These are phyloP conservation scores for Macropis europaea DNA, from an alignment of 2,888 invertebrate species.

Conservation along the genomic window DNA sequence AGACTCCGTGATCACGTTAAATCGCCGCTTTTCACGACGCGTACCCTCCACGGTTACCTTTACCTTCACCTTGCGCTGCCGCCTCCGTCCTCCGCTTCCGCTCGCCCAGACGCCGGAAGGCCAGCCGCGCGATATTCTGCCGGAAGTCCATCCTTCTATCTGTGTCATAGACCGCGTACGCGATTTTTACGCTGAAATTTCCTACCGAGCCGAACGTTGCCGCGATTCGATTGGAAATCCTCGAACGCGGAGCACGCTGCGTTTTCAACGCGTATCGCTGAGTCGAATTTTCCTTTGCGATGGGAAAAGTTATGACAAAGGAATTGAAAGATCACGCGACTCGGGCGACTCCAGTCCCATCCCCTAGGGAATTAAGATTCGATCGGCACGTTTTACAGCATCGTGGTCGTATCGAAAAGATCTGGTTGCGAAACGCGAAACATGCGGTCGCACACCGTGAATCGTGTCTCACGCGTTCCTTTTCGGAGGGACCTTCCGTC, in stretches of 20 bases:
- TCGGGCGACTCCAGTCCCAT: too few relatives aligned
- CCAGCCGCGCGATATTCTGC: slow-evolving; percentile 21
- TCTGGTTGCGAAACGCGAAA: neutral
- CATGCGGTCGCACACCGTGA: neutral
- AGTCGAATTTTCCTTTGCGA: too few relatives aligned
- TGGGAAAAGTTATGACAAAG: too few relatives aligned
- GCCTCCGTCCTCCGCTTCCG: slow-evolving; percentile 24
- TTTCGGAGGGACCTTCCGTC: neutral
- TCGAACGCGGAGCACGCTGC: too few relatives aligned
- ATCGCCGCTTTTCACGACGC: slow-evolving; percentile 61
- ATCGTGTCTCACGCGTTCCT: neutral
- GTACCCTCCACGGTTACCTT: slow-evolving; percentile 51
- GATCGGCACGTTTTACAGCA: neutral
- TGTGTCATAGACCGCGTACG: slow-evolving; percentile 32
- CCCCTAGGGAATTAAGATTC: neutral
- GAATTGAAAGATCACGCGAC: too few relatives aligned
- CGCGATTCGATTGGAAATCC: too few relatives aligned
- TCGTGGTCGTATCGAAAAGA: neutral
- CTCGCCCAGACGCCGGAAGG: slow-evolving; percentile 32
- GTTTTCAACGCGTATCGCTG: too few relatives aligned
- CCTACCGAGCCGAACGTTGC: too few relatives aligned
- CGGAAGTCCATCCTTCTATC: slow-evolving; percentile 35
- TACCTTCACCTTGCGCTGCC: slow-evolving; percentile 71
- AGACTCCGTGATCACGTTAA: slow-evolving; percentile 42
- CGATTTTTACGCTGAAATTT: too few relatives aligned